Conservation (phyloP, 30 jellyfish, hydroid and myxozoan species). For the Mastigias papua region DNA sequence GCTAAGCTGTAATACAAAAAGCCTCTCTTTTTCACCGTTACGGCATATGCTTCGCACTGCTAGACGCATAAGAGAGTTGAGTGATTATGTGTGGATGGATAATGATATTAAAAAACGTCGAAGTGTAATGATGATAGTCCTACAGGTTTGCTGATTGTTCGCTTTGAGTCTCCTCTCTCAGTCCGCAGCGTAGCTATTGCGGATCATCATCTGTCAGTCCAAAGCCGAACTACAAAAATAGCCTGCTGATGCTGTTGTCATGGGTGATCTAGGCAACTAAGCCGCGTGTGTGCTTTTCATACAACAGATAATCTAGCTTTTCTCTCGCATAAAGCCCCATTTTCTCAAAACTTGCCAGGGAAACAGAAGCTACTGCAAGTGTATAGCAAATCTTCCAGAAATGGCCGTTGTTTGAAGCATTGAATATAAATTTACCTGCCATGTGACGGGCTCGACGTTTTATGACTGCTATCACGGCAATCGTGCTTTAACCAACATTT, state of each 20-base stretch:
- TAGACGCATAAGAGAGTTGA: not conserved
- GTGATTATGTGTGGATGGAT: not conserved
- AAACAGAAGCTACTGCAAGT: not conserved
- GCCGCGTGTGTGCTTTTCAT: conserved; percentile 1
- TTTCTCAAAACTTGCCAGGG: conserved; percentile 10
- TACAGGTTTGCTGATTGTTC: conserved; percentile 35
- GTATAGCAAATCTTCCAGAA: no score
- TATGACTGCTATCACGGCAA: no score
- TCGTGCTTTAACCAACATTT: no score
- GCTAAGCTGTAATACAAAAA: not conserved
- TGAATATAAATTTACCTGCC: no score
- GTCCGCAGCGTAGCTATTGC: not conserved
- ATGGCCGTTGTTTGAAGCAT: not conserved
- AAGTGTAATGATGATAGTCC: not conserved
- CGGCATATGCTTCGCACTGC: not conserved
- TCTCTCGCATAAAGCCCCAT: not conserved
- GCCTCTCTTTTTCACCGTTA: not conserved
- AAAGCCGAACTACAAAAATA: conserved; percentile 30
- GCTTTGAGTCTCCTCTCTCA: not conserved
- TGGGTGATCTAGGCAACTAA: not conserved
- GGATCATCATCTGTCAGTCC: conserved; percentile 23
- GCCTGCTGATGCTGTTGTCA: conserved; percentile 57
- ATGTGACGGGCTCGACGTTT: no score
- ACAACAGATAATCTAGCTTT: not conserved
- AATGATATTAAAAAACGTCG: not conserved